Evolutionary conservation across 1,140 invertebrate genomes (phyloP).

Genomic region (Drosophila tsacasi): DNA sequence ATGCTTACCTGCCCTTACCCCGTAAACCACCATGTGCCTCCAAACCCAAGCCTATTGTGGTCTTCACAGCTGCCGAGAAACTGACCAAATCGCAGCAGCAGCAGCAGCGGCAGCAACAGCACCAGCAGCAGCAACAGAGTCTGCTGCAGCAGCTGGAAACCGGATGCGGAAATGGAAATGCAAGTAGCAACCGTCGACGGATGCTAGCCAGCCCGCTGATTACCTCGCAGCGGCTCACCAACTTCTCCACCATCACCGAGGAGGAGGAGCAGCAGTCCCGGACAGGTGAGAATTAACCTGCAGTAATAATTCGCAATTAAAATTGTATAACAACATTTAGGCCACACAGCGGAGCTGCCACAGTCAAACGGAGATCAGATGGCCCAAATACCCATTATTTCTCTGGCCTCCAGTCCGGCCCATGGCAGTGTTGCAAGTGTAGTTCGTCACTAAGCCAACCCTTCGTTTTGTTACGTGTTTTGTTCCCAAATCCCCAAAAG

Average conservation of each 20-base stretch:
- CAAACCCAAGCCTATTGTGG: conserved; percentile 53
- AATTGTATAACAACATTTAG: neutral
- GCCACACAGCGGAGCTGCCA: conserved; percentile 34
- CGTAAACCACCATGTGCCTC: conserved; percentile 7
- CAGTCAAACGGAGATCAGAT: conserved; percentile 19
- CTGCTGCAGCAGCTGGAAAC: conserved; percentile 18
- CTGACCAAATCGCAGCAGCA: conserved; percentile 54
- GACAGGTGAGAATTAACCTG: conserved; percentile 14
- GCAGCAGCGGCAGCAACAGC: conserved; percentile 25
- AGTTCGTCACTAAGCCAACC: conserved; percentile 21
- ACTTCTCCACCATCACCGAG: conserved; percentile 77
- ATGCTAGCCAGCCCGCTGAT: conserved; percentile 67
- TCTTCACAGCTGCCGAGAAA: conserved; percentile 60
- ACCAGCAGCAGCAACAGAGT: conserved; percentile 6
- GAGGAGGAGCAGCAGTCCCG: conserved; percentile 70
- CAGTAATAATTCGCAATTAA: neutral
- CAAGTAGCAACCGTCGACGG: conserved; percentile 52
- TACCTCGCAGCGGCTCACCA: conserved; percentile 71
- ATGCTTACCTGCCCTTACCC: conserved; percentile 18
- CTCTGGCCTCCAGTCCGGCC: conserved; percentile 35
- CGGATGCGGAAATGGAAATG: conserved; percentile 23
- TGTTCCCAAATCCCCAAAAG: neutral
- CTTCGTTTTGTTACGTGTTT: conserved; percentile 10
- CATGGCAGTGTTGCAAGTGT: conserved; percentile 45
- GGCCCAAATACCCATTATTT: conserved; percentile 53